Base-by-base conservation (phyloP, 2,797 vertebrate genomes). In the Loriculus beryllinus region DNA sequence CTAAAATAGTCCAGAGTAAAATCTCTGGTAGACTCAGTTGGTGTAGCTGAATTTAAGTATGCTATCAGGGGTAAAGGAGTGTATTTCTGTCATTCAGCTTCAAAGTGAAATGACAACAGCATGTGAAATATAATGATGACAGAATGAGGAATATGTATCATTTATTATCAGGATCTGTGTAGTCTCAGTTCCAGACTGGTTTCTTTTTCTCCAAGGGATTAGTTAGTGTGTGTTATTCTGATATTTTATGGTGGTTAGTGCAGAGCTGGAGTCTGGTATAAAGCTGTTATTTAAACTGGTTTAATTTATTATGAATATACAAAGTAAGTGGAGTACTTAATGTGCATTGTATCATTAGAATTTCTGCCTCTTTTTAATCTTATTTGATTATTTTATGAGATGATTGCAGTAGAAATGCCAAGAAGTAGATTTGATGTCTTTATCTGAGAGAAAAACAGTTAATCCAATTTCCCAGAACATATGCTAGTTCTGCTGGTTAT, bases 201-300 rank as follows among this genome's bases (percentile, higher is more conserved):
- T 93, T 91, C 22, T 68, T 77, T 90, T 74, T 59, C 76, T 89
- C 51, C 49, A 25, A 75, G 25, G 17, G 33, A 72, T 67, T 65
- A 45, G 52, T 71, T 90, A 74, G 33, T 77, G 22, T 82, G 23
- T 65, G 23, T 52, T 63, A 37, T 42, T 93, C 35, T 63, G 59
- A 57, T 72, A 81, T 96, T 96, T 90, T 79, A 35, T 63, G 52
- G 71, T 70, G 28, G 45, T 37, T 82, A 79, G 70, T 64, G 33
- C 6, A 56, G 63, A 75, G 35, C 19, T 69, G 40, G 12, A 6
- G 42, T 81, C 70, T 86, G 47, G 11, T 49, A 21, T 75, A 60
- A 80, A 83, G 39, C 23, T 82, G 62, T 82, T 93, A 77, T 49
- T 92, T 86, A 59, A 95, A 91, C n/a, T 68, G 12, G 15, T 92